phyloP scores from a whole-genome alignment of 1,140 invertebrate genomes.

The Drosophila auraria region DNA sequence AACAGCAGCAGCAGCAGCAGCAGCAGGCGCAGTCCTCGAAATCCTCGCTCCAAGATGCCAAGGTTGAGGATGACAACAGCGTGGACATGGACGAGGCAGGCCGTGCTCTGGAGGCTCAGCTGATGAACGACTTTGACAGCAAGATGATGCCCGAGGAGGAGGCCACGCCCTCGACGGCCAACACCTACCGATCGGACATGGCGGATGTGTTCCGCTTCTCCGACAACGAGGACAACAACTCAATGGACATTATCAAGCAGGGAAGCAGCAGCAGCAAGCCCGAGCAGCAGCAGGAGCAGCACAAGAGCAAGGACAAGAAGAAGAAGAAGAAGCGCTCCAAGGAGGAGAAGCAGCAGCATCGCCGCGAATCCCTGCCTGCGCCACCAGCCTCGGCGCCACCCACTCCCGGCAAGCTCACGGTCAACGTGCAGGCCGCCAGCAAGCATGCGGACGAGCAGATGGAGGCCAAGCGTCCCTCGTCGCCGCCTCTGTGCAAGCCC shows the following conservation, averaged over 20 bases:
- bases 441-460: conserved; percentile 68
- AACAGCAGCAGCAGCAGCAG: conserved; percentile 65
- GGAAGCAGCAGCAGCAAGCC: conserved; percentile 30
- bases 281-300: conserved; percentile 46
- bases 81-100: conserved; percentile 92
- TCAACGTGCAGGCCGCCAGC: conserved; percentile 74
- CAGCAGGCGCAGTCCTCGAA: conserved; percentile 57
- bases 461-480: conserved; percentile 36
- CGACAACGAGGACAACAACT: conserved; percentile 86
- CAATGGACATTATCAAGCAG: conserved; percentile 39
- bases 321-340: conserved; percentile 93
- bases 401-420: conserved; percentile 62
- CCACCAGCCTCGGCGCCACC: conserved; percentile 10
- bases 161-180: conserved; percentile 78
- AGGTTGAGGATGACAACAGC: conserved; percentile 90
- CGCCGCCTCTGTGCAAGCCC: conserved; percentile 78
- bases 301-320: conserved; percentile 90
- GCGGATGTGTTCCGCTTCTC: conserved; percentile 85
- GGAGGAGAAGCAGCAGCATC: conserved; percentile 88
- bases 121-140: conserved; percentile 88
- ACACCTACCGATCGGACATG: conserved; percentile 82
- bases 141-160: conserved; percentile 78
- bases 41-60: conserved; percentile 38
- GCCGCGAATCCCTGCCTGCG: conserved; percentile 87
- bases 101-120: conserved; percentile 91